Base-by-base conservation (phyloP, 2,113 vertebrate species). In the Sinocyclocheilus anophthalmus region DNA sequence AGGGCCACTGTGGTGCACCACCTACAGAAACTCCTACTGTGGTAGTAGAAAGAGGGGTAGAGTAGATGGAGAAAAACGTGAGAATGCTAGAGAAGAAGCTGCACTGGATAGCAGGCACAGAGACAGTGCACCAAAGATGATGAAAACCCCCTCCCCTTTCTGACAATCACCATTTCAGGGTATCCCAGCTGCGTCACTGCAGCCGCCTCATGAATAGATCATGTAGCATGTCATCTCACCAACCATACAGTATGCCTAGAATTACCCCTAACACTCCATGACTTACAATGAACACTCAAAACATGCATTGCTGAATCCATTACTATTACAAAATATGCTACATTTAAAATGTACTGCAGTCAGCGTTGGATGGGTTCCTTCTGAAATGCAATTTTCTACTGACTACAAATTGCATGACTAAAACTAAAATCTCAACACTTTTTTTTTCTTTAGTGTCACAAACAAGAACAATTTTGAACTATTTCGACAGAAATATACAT, bases 141-240 rank as follows among this genome's bases (percentile, higher is more conserved):
- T 86, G 81, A 90, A 87, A 90, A 87, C 87, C 84, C 86, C 88
- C 90, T 77, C n/a, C 39, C 77, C 26, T 39, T 69, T 81, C 72
- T 76, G 45, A 61, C 77, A 53, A 85, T 79, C 53, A 85, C 85
- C 72, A 79, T 69, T 88, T 73, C 88, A 89, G 94, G 93, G 90
- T 93, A 93, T 93, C 93, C 94, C 93, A 91, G 88, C 87, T 90
- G 88, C 88, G 90, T 89, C 90, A 91, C 92, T 92, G 91, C 92
- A 93, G 92, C 88, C 88, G 86, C 87, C 91, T 63, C 90, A 81
- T 81, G 39, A 75, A 81, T 87, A 81, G 26, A 26, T 26, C 78
- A 87, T 82, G n/a, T 81, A 85, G 80, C 67, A 73, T 76, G 81
- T 72, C 73, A 81, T 84, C 83, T 11, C 73, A 69, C 79, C 22